Conservation (phyloP, 2,888 invertebrate genomes). For the Hypena proboscidalis region DNA sequence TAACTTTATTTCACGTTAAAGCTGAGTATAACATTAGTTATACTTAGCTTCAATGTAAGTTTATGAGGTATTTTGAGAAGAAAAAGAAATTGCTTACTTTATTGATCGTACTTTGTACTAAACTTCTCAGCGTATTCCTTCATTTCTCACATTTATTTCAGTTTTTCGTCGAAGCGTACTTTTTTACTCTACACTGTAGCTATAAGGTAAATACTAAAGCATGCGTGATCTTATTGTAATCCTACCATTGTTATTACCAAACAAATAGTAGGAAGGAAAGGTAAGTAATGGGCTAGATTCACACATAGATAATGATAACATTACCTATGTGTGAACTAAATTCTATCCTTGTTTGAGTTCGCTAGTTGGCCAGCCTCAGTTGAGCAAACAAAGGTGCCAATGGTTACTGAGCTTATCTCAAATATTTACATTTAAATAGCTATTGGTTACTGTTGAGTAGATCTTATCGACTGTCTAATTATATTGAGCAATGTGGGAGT, state of each 20-base stretch:
- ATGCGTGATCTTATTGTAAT: too few species aligned
- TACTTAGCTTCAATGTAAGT: too few species aligned
- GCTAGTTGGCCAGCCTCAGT: slow-evolving; percentile 35
- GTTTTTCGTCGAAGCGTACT: too few species aligned
- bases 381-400: slow-evolving; percentile 48
- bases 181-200: too few species aligned
- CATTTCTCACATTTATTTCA: too few species aligned
- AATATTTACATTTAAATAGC: slow-evolving; percentile 48
- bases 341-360: slow-evolving; percentile 36
- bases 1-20: too few species aligned
- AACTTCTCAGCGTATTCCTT: too few species aligned
- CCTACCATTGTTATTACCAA: background rate
- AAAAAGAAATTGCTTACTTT: too few species aligned
- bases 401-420: slow-evolving; percentile 38
- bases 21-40: too few species aligned
- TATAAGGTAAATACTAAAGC: too few species aligned
- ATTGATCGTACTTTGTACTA: too few species aligned
- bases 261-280: background rate
- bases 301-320: slow-evolving; percentile 20
- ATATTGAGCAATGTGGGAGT: slow-evolving; percentile 44
- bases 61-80: too few species aligned
- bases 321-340: slow-evolving; percentile 42
- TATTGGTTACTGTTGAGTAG: slow-evolving; percentile 38
- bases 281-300: background rate
- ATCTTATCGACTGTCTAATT: slow-evolving; percentile 45